Base-by-base conservation (phyloP, 2,797 vertebrate genomes). In the Capromys pilorides region DNA sequence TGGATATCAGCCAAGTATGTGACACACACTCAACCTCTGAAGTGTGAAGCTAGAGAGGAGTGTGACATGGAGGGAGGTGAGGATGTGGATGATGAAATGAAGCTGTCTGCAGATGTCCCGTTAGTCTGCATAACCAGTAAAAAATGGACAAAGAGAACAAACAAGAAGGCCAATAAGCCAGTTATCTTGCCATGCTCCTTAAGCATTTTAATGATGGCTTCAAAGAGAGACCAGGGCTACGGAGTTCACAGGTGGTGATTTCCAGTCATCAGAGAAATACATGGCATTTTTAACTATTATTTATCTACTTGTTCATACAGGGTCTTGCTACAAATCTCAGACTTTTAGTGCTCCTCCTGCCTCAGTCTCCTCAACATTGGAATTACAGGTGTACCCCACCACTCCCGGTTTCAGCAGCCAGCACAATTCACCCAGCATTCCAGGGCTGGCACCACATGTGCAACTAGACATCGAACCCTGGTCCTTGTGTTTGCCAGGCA, bases 161-260 rank as follows among this genome's bases (percentile, higher is more conserved):
- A 69, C 6, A 89, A 41, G 87, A 82, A 93, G 69, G n/a, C 26
- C 41, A 45, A 3, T 75, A 51, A 31, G 5, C 5, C 59, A 93
- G 33, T 94, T 94, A 62, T 61, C 61, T 85, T 89, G 78, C 61
- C 78, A 83, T 66, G 16, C 49, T 87, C 39, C 12, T 21, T 33
- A 80, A 92, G 64, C 45, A 79, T 93, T 80, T 92, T 95, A 96
- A 95, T 87, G 41, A 19, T 78, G 41, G 28, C 78, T 45, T 51
- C 5, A 3, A 93, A 88, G 28, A 94, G 79, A 62, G n/a, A 22
- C 21, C 22, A 39, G 61, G 87, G 31, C 19, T 69, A 73, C 77
- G 94, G 6, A 90, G 94, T 97, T 96, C 89, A 96, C 92, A 93
- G 93, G 78, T 94, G 85, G 94, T 89, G 93, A 94, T 95, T 96